Base-by-base conservation (phyloP, 2,113 vertebrate genomes). In the Bungarus multicinctus region DNA sequence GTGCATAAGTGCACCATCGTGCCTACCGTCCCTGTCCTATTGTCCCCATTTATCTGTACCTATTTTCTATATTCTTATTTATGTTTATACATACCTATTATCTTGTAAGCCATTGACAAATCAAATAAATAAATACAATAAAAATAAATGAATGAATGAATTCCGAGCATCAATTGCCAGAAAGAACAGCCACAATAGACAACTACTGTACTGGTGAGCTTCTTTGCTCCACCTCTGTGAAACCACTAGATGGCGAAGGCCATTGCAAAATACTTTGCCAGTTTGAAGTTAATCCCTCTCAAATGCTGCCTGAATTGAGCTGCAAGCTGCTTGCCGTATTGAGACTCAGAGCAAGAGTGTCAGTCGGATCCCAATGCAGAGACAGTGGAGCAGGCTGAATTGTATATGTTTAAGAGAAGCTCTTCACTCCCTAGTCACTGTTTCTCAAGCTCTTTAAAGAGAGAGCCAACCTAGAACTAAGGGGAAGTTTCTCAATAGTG, bases 191-290 rank as follows among this genome's bases (percentile, higher is more conserved):
- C 30, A 18, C 60, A 34, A 14, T 7, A 85, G 18, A 45, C 23
- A 1, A 50, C 47, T 43, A 1, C 8, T 16, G 2, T 43, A 1
- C 4, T 16, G 4, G 14, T 27, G 4, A 11, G 45, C n/a, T 5
- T 64, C 69, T 90, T 64, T 0, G 96, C 93, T 95, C 89, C 96
- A 91, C 91, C 96, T 52, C 92, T 0, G 30, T 93, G 93, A 95
- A 93, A 39, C 97, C 97, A 86, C 97, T 97, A 97, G 97, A 95
- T 97, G 97, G 97, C 97, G 96, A 93, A 96, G 96, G 96, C 85
- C 95, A 95, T 94, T 97, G 96, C 94, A 94, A 96, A 97, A 97
- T 97, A 87, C 2, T 69, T 2, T 43, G 7, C 64, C 3, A 39
- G 30, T 39, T 53, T 4, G 47, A 14, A 18, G 43, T n/a, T 55